A percentile compares a stretch with the other conserved stretches of the same genome.
Conservation (phyloP, 2,797 vertebrate species). For the Liparis tanakae region DNA sequence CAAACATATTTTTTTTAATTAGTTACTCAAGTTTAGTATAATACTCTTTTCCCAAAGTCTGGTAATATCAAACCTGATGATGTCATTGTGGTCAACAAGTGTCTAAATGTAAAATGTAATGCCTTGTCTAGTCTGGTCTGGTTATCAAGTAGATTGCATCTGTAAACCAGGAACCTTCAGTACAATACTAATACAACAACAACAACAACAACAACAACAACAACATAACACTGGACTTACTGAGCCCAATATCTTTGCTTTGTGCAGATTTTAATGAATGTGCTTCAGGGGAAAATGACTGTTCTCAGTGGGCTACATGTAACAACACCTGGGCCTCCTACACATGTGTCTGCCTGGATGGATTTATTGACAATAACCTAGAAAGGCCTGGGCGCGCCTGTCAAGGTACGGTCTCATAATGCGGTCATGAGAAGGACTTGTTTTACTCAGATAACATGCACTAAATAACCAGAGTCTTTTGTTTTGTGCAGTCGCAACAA, state of each 20-base stretch:
- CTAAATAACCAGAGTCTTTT: slow-evolving; percentile 32
- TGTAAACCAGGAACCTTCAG: not conserved
- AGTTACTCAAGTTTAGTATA: not conserved
- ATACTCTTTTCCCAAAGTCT: not conserved
- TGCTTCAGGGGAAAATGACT: slow-evolving; percentile 77
- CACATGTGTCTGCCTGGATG: slow-evolving; percentile 79
- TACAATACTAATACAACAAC: not conserved
- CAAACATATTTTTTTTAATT: not conserved
- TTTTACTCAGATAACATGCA: not conserved
- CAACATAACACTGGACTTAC: not conserved
- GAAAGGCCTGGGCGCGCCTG: slow-evolving; percentile 83
- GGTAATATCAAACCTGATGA: not conserved
- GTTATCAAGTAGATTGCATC: not conserved
- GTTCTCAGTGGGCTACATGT: slow-evolving; percentile 80
- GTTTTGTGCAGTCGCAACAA: slow-evolving; percentile 32
- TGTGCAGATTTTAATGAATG: slow-evolving; percentile 87
- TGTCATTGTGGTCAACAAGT: not conserved
- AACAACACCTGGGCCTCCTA: slow-evolving; percentile 84
- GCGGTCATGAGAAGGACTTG: not conserved
- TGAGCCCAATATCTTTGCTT: slow-evolving; percentile 12
- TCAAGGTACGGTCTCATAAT: slow-evolving; percentile 71
- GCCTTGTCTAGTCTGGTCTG: not conserved
- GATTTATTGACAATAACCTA: slow-evolving; percentile 67
- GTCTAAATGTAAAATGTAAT: not conserved
- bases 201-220: not conserved